Conservation (phyloP, 2,113 vertebrate species). For the Emydocephalus ijimae region DNA sequence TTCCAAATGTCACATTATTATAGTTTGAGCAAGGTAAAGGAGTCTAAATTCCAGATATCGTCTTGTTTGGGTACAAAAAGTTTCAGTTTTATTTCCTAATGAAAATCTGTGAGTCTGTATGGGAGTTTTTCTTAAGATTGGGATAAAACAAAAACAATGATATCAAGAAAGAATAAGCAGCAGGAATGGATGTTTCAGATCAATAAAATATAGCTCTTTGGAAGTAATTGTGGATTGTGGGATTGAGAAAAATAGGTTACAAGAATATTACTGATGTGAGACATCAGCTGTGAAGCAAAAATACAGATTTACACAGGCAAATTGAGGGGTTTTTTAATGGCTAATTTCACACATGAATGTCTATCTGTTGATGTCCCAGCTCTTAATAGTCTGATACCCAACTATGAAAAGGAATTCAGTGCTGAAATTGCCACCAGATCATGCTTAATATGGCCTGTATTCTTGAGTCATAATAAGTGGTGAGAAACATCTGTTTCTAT, state of each 20-base stretch:
- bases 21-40: background rate
- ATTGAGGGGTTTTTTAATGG: background rate
- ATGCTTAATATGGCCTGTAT: background rate
- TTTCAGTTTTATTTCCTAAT: background rate
- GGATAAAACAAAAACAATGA: background rate
- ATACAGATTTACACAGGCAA: background rate
- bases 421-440: background rate
- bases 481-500: background rate
- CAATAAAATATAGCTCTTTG: background rate
- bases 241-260: background rate
- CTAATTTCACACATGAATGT: background rate
- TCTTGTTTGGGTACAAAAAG: background rate
- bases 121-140: background rate
- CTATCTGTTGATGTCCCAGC: background rate
- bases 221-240: background rate
- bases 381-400: background rate
- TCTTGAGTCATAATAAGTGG: background rate
- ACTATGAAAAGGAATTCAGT: background rate
- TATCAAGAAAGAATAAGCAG: background rate
- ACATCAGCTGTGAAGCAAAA: background rate
- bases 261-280: background rate
- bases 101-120: background rate
- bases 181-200: background rate
- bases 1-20: background rate
- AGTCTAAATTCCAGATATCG: background rate